These are phyloP conservation scores for Tenthredo mesomela DNA, from an alignment of 2,888 invertebrate species.

Conservation along the genomic window DNA sequence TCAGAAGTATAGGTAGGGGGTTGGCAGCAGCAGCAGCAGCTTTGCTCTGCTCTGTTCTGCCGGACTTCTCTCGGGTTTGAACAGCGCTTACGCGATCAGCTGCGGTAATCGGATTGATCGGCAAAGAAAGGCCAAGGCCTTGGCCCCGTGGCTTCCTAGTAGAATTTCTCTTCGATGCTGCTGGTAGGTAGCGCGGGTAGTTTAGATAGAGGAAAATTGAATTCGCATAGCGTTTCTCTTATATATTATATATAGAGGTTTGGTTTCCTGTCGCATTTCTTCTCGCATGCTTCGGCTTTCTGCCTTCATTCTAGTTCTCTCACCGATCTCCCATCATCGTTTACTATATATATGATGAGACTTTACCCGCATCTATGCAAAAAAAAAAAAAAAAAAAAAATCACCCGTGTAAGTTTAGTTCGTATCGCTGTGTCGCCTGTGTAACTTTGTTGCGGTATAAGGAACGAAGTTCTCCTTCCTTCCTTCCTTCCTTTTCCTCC, in stretches of 20 bases:
- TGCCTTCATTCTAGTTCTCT: not conserved
- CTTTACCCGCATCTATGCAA: too few species aligned
- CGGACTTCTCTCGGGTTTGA: slow-evolving; percentile 9
- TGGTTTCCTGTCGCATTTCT: not conserved
- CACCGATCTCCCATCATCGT: not conserved
- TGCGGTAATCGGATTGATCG: slow-evolving; percentile 28
- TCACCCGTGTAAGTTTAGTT: not conserved
- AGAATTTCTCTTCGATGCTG: slow-evolving; percentile 2
- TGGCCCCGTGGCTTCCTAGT: not conserved
- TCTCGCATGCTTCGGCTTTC: not conserved
- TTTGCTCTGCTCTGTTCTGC: not conserved
- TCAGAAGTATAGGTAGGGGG: not conserved
- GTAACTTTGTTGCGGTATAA: not conserved
- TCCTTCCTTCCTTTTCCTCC: not conserved
- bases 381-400: too few species aligned
- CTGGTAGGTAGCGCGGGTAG: not conserved
- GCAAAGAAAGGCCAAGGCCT: slow-evolving; percentile 1
- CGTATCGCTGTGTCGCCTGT: not conserved
- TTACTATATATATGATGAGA: not conserved
- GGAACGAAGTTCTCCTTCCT: not conserved
- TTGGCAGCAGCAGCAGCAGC: not conserved
- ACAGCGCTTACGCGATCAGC: slow-evolving; percentile 3
- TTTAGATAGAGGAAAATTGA: slow-evolving; percentile 43
- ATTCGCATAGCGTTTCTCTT: not conserved
- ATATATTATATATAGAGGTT: too few species aligned